A percentile compares a stretch with the other conserved stretches of the same genome.
Evolutionary conservation across 1,140 invertebrate species (phyloP).

Genomic region (Araneus ventricosus): DNA sequence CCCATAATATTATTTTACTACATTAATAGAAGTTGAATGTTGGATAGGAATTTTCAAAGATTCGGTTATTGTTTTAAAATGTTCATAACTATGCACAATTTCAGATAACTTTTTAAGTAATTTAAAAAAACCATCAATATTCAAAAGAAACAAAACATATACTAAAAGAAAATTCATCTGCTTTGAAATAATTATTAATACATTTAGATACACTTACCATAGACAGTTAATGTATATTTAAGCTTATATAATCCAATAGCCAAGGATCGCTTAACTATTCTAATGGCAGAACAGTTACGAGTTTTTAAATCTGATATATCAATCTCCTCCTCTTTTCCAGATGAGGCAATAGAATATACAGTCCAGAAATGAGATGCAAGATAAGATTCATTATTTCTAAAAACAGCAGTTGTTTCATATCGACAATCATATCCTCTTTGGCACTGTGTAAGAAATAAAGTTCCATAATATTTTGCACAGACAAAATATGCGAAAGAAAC

Average conservation of each 20-base stretch:
- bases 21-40: too few species aligned
- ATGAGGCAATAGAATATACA: conserved; percentile 8
- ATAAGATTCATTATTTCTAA: conserved; percentile 63
- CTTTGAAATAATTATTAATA: too few species aligned
- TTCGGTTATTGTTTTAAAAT: too few species aligned
- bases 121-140: too few species aligned
- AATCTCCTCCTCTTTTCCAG: conserved; percentile 56
- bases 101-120: too few species aligned
- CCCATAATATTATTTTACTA: too few species aligned
- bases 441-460: not conserved
- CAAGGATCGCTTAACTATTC: conserved; percentile 39
- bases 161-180: not conserved
- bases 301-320: conserved; percentile 64
- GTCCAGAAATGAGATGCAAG: conserved; percentile 63
- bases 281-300: conserved; percentile 59
- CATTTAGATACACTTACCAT: conserved; percentile 46
- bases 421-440: conserved; percentile 58
- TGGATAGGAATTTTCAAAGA: too few species aligned
- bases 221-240: conserved; percentile 67
- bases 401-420: conserved; percentile 64
- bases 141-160: not conserved
- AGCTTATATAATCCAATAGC: conserved; percentile 58
- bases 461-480: not conserved
- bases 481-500: too few species aligned
- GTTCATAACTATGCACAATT: too few species aligned